Percentiles rank a stretch among this genome's conserved stretches.
Conservation (phyloP, 2,113 vertebrate species). For the Illadopsis cleaveri region DNA sequence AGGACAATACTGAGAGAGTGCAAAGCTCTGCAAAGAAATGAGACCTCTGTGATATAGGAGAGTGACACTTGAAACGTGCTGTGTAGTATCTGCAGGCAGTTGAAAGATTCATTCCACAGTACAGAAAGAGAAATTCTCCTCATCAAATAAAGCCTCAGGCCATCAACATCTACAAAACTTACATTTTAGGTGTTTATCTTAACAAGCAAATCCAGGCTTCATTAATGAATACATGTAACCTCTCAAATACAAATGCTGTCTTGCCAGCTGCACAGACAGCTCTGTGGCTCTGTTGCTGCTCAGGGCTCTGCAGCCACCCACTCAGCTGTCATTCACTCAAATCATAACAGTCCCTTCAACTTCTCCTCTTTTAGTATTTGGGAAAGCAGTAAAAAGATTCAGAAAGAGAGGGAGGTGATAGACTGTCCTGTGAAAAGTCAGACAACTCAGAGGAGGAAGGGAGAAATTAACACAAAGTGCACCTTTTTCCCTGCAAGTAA, state of each 20-base stretch:
- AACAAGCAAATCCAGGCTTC: neutral
- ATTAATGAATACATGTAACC: neutral
- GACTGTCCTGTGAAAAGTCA: neutral
- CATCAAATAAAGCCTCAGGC: neutral
- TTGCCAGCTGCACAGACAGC: neutral
- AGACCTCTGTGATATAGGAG: neutral
- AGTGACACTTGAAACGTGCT: neutral
- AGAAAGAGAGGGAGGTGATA: neutral
- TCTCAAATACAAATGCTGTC: neutral
- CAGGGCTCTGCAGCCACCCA: neutral
- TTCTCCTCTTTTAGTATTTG: neutral
- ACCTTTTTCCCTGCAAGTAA: neutral
- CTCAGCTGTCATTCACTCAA: neutral
- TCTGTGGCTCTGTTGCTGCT: neutral
- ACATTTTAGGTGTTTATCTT: neutral
- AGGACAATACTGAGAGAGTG: neutral
- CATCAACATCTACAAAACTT: neutral
- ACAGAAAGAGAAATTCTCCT: neutral
- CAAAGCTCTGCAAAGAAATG: neutral
- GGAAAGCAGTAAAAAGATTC: neutral
- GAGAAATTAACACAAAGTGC: neutral
- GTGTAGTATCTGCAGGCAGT: neutral
- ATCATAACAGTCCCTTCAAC: neutral
- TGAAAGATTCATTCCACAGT: neutral
- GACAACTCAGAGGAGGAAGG: neutral